Evolutionary conservation across 2,113 vertebrate genomes (phyloP), one percentile per base, ranked within the genome.

Genomic region (Aegithalos caudatus): DNA sequence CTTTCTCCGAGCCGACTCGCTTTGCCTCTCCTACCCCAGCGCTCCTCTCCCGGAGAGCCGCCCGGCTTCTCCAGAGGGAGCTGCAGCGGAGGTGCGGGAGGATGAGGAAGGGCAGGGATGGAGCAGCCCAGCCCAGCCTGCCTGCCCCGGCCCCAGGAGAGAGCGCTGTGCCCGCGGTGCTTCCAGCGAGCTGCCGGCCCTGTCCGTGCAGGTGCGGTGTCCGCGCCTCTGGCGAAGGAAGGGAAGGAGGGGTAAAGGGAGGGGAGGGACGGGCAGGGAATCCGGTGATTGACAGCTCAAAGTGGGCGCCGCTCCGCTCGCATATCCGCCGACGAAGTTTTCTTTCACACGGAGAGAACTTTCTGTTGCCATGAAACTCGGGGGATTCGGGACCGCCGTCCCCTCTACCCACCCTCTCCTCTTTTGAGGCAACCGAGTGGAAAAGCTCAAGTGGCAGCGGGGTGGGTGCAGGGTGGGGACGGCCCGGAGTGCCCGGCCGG

Each of bases 201-300:
- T 16, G 35, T 6, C 61, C 69, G 1, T 58, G 88, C 71, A 83
- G 93, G 86, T 90, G 88, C 48, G 44, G 37, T 13, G 67, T 37
- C 44, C 62, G 44, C 1, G 65, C 73, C 73, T 71, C 60, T 2
- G 79, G 54, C 29, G 14, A 14, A 37, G 64, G 58, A 10, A 81
- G 42, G 35, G 14, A 56, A 40, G 90, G 85, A 77, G 80, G 48
- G 67, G 54, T 57, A 53, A 67, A 79, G 48, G 23, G 69, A 91
- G 40, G 37, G 77, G 81, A 92, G 70, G 61, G 54, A 70, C 54
- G 44, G 86, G 6, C 83, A 45, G 74, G 31, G 24, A 50, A 64
- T 40, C 29, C n/a, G 51, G 1, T 95, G 97, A 96, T 85, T 97
- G 96, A 96, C 96, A 96, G 74, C 64, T 88, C 31, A 27, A 40